phyloP scores from a whole-genome alignment of 92 coral and sea anemone genomes.

The Isaurus tuberculatus region DNA sequence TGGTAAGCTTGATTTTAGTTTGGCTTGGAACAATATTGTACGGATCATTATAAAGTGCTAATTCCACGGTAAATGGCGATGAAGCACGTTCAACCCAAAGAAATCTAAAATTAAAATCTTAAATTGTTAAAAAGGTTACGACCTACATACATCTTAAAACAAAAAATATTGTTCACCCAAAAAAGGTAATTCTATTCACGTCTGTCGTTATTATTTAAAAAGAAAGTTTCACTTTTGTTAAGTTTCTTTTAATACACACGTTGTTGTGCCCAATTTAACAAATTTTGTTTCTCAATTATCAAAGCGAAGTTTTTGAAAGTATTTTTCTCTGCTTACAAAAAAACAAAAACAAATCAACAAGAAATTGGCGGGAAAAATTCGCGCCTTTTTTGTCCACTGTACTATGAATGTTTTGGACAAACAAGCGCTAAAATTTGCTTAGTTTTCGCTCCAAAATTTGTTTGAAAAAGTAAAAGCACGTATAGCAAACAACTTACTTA shows the following conservation, averaged over 20 bases:
- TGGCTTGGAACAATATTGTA: not conserved
- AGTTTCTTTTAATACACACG: not conserved
- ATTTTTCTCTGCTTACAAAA: not conserved
- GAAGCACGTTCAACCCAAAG: not conserved
- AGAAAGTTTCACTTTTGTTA: not conserved
- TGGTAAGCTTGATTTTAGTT: not conserved
- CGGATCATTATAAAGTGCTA: not conserved
- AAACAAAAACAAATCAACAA: not conserved
- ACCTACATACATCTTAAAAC: not conserved
- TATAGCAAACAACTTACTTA: not conserved
- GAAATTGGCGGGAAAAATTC: slow-evolving; percentile 3
- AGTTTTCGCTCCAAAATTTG: not conserved
- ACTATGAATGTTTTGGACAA: not conserved
- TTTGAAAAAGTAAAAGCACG: not conserved
- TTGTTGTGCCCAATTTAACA: not conserved
- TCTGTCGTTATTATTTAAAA: not conserved
- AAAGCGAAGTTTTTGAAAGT: not conserved
- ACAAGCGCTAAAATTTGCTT: not conserved
- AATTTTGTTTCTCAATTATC: not conserved
- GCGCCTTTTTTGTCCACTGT: not conserved
- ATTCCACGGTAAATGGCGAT: not conserved
- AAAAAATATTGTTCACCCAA: not conserved
- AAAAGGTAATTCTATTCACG: not conserved
- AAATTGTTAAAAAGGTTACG: not conserved
- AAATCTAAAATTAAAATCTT: not conserved